Base-by-base conservation (phyloP, 2,797 vertebrate species). In the Catharus ustulatus region DNA sequence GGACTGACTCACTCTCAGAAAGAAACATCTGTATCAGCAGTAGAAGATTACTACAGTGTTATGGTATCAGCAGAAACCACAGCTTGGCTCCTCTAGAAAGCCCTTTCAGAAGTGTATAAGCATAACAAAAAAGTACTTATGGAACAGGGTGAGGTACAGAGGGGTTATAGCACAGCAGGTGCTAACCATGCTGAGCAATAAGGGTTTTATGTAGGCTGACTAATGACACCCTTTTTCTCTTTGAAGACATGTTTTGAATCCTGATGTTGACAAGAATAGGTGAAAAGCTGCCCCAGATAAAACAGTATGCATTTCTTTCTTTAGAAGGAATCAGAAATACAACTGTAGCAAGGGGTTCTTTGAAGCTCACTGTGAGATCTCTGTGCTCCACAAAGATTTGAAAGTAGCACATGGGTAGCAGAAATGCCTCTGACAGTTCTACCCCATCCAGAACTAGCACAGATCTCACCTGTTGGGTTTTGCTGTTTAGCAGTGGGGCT, bases 301-400 rank as follows among this genome's bases (percentile, higher is more conserved):
- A 77, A 36, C 36, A 1, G 1, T 27, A 16, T 30, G 14, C 26
- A 45, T 85, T 67, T 58, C 5, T 82, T 93, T 80, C 64, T 91
- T 87, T 62, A 55, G 55, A 84, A 66, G 42, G 48, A 62, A 64
- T 68, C 46, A 45, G 75, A 83, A 81, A 45, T 16, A 61, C 75
- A 90, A 54, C 42, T 57, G 32, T 0, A 75, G 64, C 34, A 29
- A 2, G 15, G 21, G 19, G 61, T 54, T 43, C 85, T 81, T 74
- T 84, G 91, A 90, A 81, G 66, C 57, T 95, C 55, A 15, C 59
- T 42, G 38, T 9, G 21, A 48, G 94, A 68, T 29, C 26, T 66
- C 42, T 38, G 54, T 48, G 58, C 43, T 80, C 46, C 49, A 72
- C 49, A 45, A 22, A 72, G 75, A 6, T 78, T 71, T 74, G 24